A percentile compares a stretch with the other conserved stretches of the same genome.
phyloP scores from a whole-genome alignment of 2,888 invertebrate genomes.

The Saturnia japonica region DNA sequence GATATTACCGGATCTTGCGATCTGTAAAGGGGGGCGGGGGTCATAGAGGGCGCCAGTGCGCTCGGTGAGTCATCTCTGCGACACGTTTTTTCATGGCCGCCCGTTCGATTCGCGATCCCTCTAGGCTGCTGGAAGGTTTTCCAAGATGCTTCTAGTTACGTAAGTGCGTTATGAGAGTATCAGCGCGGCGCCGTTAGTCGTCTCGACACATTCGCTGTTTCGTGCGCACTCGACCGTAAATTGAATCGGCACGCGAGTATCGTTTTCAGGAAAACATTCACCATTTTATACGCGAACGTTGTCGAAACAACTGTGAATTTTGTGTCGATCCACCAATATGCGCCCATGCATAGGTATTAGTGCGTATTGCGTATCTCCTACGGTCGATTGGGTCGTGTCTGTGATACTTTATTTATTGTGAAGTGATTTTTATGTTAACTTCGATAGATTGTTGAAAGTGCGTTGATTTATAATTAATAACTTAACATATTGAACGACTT shows the following conservation, averaged over 20 bases:
- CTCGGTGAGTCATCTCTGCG: slow-evolving; percentile 79
- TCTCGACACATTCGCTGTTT: slow-evolving; percentile 65
- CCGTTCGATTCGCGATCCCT: slow-evolving; percentile 61
- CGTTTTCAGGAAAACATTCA: slow-evolving; percentile 78
- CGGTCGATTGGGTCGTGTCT: slow-evolving; percentile 38
- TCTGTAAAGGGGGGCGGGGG: slow-evolving; percentile 45
- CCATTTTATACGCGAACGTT: slow-evolving; percentile 71
- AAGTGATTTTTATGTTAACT: slow-evolving; percentile 33
- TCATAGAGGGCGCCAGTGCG: slow-evolving; percentile 71
- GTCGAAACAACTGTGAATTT: slow-evolving; percentile 54
- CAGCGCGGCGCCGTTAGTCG: slow-evolving; percentile 46
- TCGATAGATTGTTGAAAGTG: slow-evolving; percentile 64
- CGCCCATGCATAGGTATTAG: slow-evolving; percentile 40
- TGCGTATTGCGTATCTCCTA: slow-evolving; percentile 35
- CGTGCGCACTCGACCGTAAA: slow-evolving; percentile 67
- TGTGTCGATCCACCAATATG: slow-evolving; percentile 50
- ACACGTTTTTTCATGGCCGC: slow-evolving; percentile 77
- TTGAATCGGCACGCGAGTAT: slow-evolving; percentile 71
- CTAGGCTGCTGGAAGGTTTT: slow-evolving; percentile 45
- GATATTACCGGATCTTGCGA: slow-evolving; percentile 53
- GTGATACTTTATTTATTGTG: slow-evolving; percentile 39
- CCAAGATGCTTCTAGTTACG: slow-evolving; percentile 75
- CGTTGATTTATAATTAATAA: slow-evolving; percentile 36
- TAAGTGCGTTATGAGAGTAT: slow-evolving; percentile 72
- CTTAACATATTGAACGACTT: slow-evolving; percentile 30